A percentile compares a stretch with the other conserved stretches of the same genome.
Conservation (phyloP, 2,797 vertebrate genomes). For the Falco columbarius region DNA sequence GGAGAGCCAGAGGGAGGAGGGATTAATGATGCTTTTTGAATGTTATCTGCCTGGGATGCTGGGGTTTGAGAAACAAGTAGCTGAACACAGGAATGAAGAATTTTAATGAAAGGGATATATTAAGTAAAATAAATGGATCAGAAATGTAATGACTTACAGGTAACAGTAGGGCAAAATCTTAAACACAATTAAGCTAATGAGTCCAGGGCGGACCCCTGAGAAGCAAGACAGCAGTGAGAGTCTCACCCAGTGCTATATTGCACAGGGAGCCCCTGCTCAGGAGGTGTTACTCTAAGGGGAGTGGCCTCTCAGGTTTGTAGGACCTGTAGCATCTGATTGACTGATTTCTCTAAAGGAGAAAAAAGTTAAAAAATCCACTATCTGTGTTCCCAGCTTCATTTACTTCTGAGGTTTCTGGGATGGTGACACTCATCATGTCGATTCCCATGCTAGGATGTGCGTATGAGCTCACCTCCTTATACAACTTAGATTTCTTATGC, state of each 20-base stretch:
- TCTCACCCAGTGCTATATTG: background rate
- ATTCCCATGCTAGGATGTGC: background rate
- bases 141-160: background rate
- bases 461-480: background rate
- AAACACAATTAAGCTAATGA: background rate
- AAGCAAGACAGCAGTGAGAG: background rate
- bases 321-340: background rate
- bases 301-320: background rate
- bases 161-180: background rate
- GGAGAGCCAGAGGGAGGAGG: background rate
- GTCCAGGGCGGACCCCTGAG: background rate
- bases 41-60: background rate
- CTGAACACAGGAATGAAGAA: background rate
- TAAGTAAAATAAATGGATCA: background rate
- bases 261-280: background rate
- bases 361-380: background rate
- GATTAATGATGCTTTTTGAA: background rate
- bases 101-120: background rate
- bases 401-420: background rate
- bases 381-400: background rate
- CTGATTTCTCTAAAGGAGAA: background rate
- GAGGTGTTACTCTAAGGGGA: background rate
- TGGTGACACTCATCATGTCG: fast-evolving
- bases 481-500: fast-evolving
- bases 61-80: background rate